These are phyloP conservation scores for Orthonychiurus folsomi DNA, from an alignment of 2,888 invertebrate species.

Conservation along the genomic window DNA sequence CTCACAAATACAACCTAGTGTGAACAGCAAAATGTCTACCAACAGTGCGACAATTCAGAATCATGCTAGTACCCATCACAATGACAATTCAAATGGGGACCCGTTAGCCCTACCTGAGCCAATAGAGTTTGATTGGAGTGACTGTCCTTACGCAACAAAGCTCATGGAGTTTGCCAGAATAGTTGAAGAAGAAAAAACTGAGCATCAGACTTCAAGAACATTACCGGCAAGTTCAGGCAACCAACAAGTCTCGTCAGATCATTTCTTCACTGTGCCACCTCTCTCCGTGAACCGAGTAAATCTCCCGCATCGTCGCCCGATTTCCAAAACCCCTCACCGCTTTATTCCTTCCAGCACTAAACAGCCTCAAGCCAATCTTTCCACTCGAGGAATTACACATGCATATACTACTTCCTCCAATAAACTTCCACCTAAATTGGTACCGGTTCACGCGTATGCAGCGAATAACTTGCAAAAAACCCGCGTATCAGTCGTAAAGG, in stretches of 20 bases:
- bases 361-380: background rate
- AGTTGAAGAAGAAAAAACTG: background rate
- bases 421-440: background rate
- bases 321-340: background rate
- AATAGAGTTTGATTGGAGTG: background rate
- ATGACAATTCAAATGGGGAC: background rate
- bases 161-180: background rate
- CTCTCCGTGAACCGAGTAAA: background rate
- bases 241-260: background rate
- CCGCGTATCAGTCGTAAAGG: background rate
- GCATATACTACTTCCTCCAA: no score
- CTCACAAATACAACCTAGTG: constrained; percentile 12
- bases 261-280: background rate
- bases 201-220: no score
- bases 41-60: background rate
- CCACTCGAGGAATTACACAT: background rate
- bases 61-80: no score
- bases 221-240: background rate
- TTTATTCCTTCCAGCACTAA: background rate
- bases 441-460: background rate
- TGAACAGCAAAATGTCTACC: no score
- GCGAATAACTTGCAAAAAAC: background rate
- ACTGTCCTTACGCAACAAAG: background rate
- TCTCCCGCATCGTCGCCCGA: background rate
- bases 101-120: background rate